phyloP scores from a whole-genome alignment of 1,140 invertebrate genomes.

The Diprion similis region DNA sequence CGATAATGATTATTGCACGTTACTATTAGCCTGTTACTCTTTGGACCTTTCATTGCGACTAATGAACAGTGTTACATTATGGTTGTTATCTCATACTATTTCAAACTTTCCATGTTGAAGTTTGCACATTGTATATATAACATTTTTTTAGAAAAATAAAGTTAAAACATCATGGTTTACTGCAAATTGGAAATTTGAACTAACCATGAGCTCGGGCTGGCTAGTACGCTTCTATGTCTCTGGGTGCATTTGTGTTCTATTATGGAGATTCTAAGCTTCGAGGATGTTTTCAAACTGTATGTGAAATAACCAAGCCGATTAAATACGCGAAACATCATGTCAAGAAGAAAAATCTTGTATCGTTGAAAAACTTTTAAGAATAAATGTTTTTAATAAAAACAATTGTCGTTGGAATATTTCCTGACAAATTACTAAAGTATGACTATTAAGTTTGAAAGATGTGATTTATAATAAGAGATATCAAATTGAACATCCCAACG shows the following conservation, averaged over 20 bases:
- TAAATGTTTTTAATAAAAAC: too few relatives aligned
- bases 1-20: constrained; percentile 29
- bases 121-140: constrained; percentile 55
- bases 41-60: constrained; percentile 55
- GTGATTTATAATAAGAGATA: too few relatives aligned
- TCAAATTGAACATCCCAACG: too few relatives aligned
- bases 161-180: constrained; percentile 5
- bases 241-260: constrained; percentile 9
- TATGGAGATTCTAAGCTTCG: constrained; percentile 10
- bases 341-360: constrained; percentile 5
- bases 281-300: not conserved
- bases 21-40: constrained; percentile 46
- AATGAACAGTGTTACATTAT: constrained; percentile 67
- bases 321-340: not conserved
- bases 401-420: too few relatives aligned
- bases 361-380: constrained; percentile 28
- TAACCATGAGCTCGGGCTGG: constrained; percentile 20
- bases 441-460: too few relatives aligned
- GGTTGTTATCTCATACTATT: constrained; percentile 61
- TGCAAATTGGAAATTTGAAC: not conserved
- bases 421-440: too few relatives aligned
- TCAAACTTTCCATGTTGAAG: constrained; percentile 24
- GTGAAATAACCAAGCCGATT: not conserved
- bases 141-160: not conserved
- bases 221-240: constrained; percentile 20